phyloP scores from a whole-genome alignment of 2,113 vertebrate genomes.

The Cyphomyrus discorhynchus region DNA sequence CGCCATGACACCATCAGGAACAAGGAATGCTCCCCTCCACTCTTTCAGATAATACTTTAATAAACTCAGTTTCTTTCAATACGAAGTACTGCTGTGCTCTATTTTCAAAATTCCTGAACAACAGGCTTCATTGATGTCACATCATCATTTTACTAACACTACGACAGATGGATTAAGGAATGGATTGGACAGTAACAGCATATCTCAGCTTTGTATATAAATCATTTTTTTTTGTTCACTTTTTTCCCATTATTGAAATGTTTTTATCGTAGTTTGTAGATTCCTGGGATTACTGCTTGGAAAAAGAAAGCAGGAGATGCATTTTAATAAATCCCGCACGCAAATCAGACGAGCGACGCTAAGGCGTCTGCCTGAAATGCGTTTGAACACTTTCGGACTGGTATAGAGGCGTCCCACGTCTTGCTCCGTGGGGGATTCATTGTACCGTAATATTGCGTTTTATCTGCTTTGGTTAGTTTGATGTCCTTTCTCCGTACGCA shows the following conservation, averaged over 20 bases:
- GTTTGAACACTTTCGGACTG: neutral
- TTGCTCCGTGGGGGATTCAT: constrained; percentile 43
- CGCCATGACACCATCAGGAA: neutral
- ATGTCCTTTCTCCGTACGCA: constrained; percentile 71
- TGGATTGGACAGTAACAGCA: neutral
- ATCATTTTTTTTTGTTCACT: neutral
- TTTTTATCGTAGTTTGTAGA: neutral
- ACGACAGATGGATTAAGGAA: neutral
- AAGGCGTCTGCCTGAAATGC: neutral
- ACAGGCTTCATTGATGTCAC: neutral
- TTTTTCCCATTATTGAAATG: neutral
- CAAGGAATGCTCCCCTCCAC: neutral
- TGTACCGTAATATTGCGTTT: constrained; percentile 82
- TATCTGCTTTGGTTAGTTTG: constrained; percentile 82
- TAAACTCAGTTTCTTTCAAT: neutral
- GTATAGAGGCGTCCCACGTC: neutral
- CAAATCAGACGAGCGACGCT: neutral
- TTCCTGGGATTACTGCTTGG: neutral
- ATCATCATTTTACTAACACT: neutral
- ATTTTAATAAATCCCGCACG: neutral
- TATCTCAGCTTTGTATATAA: neutral
- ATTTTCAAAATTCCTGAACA: neutral
- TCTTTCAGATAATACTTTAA: neutral
- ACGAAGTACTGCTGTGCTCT: neutral
- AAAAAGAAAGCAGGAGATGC: neutral